Evolutionary conservation across 1,140 invertebrate genomes (phyloP), one percentile per base, ranked within the genome.

Genomic region (Caerostris extrusa): DNA sequence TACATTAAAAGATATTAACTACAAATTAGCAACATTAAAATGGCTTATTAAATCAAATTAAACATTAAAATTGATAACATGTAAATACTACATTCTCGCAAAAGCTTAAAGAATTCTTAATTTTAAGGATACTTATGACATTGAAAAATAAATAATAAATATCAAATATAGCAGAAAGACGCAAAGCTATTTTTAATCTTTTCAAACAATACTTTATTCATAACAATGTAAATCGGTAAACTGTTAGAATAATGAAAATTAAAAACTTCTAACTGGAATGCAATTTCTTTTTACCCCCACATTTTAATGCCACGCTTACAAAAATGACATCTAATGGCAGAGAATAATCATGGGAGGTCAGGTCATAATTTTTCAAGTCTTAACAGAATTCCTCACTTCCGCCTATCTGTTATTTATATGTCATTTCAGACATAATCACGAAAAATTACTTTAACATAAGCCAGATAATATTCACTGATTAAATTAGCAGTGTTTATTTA

Each of bases 351-450:
- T 7, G 17, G n/a, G 58, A 85, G 83, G 83, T 85, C 57, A 85
- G 83, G 83, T 85, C 83, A 85, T 85, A 85, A 58, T 56, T 85
- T 85, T 19, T 14, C 19, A 58, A 58, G 56, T 58, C 56, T 17
- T 56, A 12, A 77, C 50, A 57, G 17, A 85, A 58, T 58, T 58
- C 57, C n/a, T 85, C 8, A 58, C 55, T 57, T 85, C 83, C 55
- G n/a, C 83, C 19, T 19, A 34, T 10, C 56, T 57, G 83, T 85
- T 58, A 85, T 58, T 58, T 85, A 19, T n/a, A 57, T 85, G 83
- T 58, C 83, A 85, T 10, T 77, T 7, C 14, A 77, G 71, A 53
- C 50, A 77, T 60, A n/a, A 58, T 85, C 56, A 85, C 56, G 56
- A 58, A 34, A 85, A 77, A 77, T 77, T 77, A 77, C 34, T 50